Evolutionary conservation across 1,140 invertebrate species (phyloP), one percentile per base, ranked within the genome.

Genomic region (Acromyrmex charruanus): DNA sequence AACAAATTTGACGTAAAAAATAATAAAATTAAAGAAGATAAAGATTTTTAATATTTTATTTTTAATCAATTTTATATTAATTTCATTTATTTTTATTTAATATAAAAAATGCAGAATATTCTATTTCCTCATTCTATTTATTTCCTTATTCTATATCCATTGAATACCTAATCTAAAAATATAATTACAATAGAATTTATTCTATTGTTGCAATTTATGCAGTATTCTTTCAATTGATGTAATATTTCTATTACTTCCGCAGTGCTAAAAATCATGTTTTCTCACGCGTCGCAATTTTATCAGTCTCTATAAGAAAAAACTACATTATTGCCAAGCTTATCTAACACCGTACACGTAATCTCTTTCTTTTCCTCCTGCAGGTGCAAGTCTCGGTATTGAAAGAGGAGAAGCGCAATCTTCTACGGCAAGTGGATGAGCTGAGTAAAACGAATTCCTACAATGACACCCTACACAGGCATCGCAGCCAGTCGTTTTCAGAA

Each of bases 321-420:
- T 25, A 14, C 4, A 18, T 14, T 82, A 61, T 75, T 75, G n/a
- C 12, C 7, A 18, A n/a, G 51, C 74, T 89, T 87, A 72, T 75
- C 14, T 75, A 16, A 25, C 3, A 31, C 6, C 6, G 53, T 2
- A 18, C 49, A n/a, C 10, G 9, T 16, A 65, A 81, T 68, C 51
- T 88, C 21, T 88, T 59, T 25, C 10, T 39, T 55, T 61, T 63
- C 63, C 16, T 31, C n/a, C 39, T 25, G 61, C 92, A 97, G 97
- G 96, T 96, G 77, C 97, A 98, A 95, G 95, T 98, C 16, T 96
- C 96, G 55, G 96, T 97, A 44, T 93, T 98, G 72, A 97, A 97
- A 91, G 96, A 97, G 88, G 98, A 98, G 93, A 98, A 98, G 87
- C 95, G 97, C 21, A 96, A 96, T 39, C 93, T 98, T 79, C 91